A percentile compares a stretch with the other conserved stretches of the same genome.
Conservation (phyloP, 2,113 vertebrate species). For the Amblyopsis rosae region DNA sequence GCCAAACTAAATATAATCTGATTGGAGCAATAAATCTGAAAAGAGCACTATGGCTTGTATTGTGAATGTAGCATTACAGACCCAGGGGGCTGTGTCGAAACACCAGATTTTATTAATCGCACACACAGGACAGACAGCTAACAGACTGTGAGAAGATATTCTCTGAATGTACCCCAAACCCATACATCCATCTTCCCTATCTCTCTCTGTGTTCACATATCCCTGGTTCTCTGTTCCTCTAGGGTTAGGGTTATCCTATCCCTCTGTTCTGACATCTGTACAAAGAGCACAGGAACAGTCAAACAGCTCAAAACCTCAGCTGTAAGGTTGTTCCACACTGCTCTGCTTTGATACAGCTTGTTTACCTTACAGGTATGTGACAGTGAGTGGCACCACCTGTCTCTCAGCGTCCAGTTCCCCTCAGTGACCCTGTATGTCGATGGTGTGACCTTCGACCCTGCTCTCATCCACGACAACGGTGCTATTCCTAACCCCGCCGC, state of each 20-base stretch:
- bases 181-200: no score
- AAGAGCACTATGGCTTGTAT: no score
- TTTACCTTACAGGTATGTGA: constrained; percentile 85
- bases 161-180: constrained; percentile 28
- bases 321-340: not conserved
- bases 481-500: constrained; percentile 87
- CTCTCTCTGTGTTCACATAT: constrained; percentile 9
- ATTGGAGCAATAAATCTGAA: no score
- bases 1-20: no score
- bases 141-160: not conserved
- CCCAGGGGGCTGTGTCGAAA: no score
- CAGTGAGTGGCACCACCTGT: constrained; percentile 96
- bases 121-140: no score
- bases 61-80: no score
- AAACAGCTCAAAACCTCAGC: not conserved
- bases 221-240: not conserved
- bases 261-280: not conserved
- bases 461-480: constrained; percentile 95
- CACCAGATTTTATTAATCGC: no score
- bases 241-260: not conserved
- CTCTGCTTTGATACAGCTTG: not conserved
- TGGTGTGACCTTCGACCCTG: constrained; percentile 94
- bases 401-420: constrained; percentile 94
- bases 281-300: not conserved
- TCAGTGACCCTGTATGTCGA: constrained; percentile 93